These are phyloP conservation scores for Solenopsis invicta DNA, from an alignment of 1,140 invertebrate genomes.

Conservation along the genomic window DNA sequence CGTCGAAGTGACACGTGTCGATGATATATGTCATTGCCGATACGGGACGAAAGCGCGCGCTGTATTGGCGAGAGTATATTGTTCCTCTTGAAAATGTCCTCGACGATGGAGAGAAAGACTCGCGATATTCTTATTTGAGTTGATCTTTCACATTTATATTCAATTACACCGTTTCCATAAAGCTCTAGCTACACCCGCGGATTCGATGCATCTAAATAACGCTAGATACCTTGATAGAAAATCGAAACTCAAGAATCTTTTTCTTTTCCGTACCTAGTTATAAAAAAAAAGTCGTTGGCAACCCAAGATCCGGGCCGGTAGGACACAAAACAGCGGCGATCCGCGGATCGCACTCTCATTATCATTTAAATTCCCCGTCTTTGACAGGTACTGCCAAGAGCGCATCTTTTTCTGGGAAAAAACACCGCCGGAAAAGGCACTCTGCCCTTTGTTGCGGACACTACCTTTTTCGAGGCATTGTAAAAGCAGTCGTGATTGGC, in stretches of 20 bases:
- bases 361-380: conserved; percentile 64
- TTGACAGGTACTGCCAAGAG: conserved; percentile 36
- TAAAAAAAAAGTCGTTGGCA: neutral
- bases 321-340: conserved; percentile 33
- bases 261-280: neutral
- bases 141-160: conserved; percentile 16
- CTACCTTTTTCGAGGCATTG: conserved; percentile 70
- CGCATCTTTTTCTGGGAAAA: conserved; percentile 64
- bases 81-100: conserved; percentile 26
- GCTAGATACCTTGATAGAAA: neutral
- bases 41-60: conserved; percentile 43
- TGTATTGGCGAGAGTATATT: conserved; percentile 53
- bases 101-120: neutral
- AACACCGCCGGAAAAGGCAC: conserved; percentile 72
- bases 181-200: neutral
- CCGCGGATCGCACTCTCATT: conserved; percentile 54
- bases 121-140: conserved; percentile 21
- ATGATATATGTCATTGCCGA: conserved; percentile 62
- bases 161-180: neutral
- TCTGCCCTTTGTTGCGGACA: conserved; percentile 67
- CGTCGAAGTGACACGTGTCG: conserved; percentile 56
- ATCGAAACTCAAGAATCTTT: neutral
- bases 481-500: conserved; percentile 59
- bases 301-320: neutral
- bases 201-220: neutral